Evolutionary conservation across 2,113 vertebrate genomes (phyloP).

Genomic region (Mobula hypostoma): DNA sequence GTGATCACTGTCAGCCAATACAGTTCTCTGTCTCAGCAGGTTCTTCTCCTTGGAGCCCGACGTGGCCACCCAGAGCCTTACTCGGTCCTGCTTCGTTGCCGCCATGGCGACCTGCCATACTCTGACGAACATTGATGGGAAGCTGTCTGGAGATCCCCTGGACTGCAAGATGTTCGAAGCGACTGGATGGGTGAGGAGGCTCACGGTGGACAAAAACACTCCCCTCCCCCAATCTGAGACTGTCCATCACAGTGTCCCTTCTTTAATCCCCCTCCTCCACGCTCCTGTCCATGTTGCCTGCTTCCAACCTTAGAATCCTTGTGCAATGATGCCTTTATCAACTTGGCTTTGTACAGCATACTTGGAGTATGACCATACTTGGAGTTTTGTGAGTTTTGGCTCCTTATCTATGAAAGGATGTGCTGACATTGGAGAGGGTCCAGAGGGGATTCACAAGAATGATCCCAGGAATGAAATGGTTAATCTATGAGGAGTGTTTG

Average conservation of each 20-base stretch:
- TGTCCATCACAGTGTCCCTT: not conserved
- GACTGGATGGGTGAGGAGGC: constrained; percentile 47
- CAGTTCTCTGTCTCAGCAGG: constrained; percentile 6
- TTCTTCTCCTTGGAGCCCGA: constrained; percentile 40
- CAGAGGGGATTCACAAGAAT: too few species aligned
- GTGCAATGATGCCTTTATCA: too few species aligned
- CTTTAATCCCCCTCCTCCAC: not conserved
- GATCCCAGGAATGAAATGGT: too few species aligned
- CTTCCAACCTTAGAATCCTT: too few species aligned
- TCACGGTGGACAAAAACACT: too few species aligned
- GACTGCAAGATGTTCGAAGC: constrained; percentile 50
- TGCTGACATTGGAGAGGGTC: too few species aligned
- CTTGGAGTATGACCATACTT: too few species aligned
- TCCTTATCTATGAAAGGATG: too few species aligned
- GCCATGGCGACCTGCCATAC: constrained; percentile 50
- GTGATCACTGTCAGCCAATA: not conserved
- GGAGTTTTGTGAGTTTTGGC: too few species aligned
- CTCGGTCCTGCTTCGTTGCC: constrained; percentile 39
- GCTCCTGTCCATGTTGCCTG: too few species aligned
- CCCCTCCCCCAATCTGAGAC: not conserved
- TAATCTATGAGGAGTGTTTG: too few species aligned
- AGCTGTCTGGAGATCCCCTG: constrained; percentile 47
- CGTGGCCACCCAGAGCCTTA: not conserved
- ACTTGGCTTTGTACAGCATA: too few species aligned
- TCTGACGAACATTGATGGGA: constrained; percentile 44